Conservation (phyloP, 2,113 vertebrate genomes). For the Labeo catla region DNA sequence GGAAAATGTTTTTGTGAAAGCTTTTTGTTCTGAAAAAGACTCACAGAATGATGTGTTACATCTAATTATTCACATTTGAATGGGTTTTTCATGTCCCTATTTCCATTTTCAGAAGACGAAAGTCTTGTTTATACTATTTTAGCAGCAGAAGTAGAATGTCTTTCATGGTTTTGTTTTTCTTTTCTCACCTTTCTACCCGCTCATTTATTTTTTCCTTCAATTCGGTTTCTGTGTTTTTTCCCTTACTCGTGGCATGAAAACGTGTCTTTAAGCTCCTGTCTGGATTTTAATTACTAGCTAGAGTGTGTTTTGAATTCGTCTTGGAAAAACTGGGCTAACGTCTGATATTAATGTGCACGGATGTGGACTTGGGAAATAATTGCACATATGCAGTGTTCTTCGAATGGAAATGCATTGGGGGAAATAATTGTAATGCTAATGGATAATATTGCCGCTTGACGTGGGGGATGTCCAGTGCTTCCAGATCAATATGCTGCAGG, state of each 20-base stretch:
- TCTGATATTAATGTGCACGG: conserved; percentile 35
- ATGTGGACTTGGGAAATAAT: conserved; percentile 43
- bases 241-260: neutral
- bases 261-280: conserved; percentile 9
- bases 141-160: neutral
- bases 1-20: neutral
- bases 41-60: conserved; percentile 27
- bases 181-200: neutral
- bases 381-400: conserved; percentile 45
- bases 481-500: conserved; percentile 12
- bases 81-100: conserved; percentile 18
- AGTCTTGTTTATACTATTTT: conserved; percentile 18
- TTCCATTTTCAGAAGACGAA: conserved; percentile 1
- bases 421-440: conserved; percentile 57
- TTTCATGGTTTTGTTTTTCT: conserved; percentile 14
- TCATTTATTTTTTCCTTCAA: conserved; percentile 2
- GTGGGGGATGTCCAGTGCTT: conserved; percentile 61
- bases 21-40: conserved; percentile 20
- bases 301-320: conserved; percentile 32
- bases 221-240: neutral
- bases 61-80: conserved; percentile 11
- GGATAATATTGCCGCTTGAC: neutral
- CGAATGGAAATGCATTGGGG: conserved; percentile 36
- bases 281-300: conserved; percentile 11
- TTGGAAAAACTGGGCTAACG: conserved; percentile 44